Base-by-base conservation (phyloP, 2,888 invertebrate species). In the Phortica magna region DNA sequence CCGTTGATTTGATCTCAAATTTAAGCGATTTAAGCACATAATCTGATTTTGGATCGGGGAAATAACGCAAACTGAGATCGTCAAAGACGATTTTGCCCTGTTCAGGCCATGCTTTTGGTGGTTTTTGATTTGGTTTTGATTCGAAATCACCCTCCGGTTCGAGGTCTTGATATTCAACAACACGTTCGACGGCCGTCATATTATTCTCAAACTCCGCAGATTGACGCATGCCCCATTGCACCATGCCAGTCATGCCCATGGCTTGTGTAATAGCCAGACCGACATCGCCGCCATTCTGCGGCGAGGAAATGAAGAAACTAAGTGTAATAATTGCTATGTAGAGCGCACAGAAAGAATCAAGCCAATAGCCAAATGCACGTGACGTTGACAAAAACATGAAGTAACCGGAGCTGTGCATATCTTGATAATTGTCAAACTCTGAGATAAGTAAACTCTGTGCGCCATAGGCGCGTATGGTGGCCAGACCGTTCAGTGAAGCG, bases 341-440 rank as follows among this genome's bases (percentile, higher is more conserved):
- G 6, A 96, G 81, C 0, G 97, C 95, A 89, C 98, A 98, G 73
- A 98, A 94, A 82, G 97, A 93, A 91, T 99, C 99, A 85, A 99
- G 92, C 94, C 97, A 97, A 88, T 98, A 96, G 0, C 98, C 98
- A 89, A 99, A 98, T 83, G 99, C 98, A 79, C 98, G 95, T 19
- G 97, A 96, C 6, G 97, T 96, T 0, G 96, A 94, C 75, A 99
- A 95, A 91, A 98, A 98, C 87, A 97, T 93, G 90, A 95, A 98
- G 96, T 97, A 99, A 7, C 98, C 96, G 0, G 98, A 96, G 74
- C 98, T 97, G 89, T 99, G 98, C 6, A 96, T 89, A 89, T 96
- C 96, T 90, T 96, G 96, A 87, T 96, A 95, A 81, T 94, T 94
- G 85, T 97, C 97, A 85, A 97, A 97, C 90, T 97, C 96, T 48